These are phyloP conservation scores for Lepidurus packardi DNA, from an alignment of 1,140 invertebrate genomes.

Conservation along the genomic window DNA sequence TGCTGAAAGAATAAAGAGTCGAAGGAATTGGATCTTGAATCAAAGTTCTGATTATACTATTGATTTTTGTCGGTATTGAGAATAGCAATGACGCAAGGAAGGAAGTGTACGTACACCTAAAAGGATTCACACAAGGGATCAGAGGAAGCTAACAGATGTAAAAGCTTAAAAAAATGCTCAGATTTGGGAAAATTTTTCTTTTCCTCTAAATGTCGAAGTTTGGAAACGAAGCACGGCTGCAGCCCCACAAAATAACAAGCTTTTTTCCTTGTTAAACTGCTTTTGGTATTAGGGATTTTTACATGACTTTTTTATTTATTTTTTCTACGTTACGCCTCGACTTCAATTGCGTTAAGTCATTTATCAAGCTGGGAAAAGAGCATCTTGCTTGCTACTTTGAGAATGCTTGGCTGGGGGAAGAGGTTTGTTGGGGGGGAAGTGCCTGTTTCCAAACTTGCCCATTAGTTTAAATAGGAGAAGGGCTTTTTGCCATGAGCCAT, in stretches of 20 bases:
- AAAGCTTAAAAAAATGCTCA: not conserved
- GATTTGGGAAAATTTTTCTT: not conserved
- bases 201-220: too few relatives aligned
- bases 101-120: not conserved
- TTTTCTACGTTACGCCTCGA: not conserved
- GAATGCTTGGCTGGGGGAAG: not conserved
- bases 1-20: too few relatives aligned
- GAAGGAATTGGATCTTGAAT: too few relatives aligned
- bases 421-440: not conserved
- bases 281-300: not conserved
- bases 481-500: constrained; percentile 17
- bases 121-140: not conserved
- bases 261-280: too few relatives aligned
- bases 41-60: too few relatives aligned
- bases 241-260: too few relatives aligned
- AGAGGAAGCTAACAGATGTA: not conserved
- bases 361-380: constrained; percentile 7
- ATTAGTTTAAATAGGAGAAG: constrained; percentile 11
- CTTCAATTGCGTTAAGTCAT: not conserved
- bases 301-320: not conserved
- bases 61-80: not conserved
- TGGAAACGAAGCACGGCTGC: too few relatives aligned
- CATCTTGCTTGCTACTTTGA: not conserved
- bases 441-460: constrained; percentile 1
- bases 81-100: not conserved